A percentile compares a stretch with the other conserved stretches of the same genome.
These are phyloP conservation scores for Psittacara wagleri DNA, from an alignment of 2,113 vertebrate species.

Conservation along the genomic window DNA sequence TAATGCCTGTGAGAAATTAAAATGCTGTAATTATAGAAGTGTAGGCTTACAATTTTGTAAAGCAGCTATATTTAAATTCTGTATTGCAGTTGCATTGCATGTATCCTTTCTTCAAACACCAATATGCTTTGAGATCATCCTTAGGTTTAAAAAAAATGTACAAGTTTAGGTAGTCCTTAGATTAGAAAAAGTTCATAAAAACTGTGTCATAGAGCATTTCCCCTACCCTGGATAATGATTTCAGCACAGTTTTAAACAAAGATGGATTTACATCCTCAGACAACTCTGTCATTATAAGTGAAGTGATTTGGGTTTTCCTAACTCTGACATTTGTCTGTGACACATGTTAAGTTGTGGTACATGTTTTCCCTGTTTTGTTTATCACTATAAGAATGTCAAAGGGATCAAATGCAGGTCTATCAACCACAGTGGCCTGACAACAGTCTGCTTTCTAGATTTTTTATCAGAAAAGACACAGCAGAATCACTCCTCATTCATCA, in stretches of 20 bases:
- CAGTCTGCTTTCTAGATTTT: not conserved
- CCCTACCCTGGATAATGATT: not conserved
- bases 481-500: not conserved
- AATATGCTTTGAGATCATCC: not conserved
- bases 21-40: not conserved
- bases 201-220: not conserved
- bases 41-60: not conserved
- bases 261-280: not conserved
- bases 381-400: not conserved
- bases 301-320: not conserved
- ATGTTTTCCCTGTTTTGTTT: not conserved
- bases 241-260: not conserved
- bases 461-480: not conserved
- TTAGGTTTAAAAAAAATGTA: not conserved
- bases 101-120: not conserved
- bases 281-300: not conserved
- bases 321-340: not conserved
- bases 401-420: not conserved
- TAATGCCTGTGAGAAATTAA: not conserved
- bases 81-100: not conserved
- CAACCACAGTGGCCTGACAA: not conserved
- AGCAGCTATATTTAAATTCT: not conserved
- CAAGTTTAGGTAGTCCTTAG: not conserved
- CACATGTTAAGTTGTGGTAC: not conserved
- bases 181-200: not conserved